Conservation (phyloP, 2,797 vertebrate species). For the Hylomyscus alleni region DNA sequence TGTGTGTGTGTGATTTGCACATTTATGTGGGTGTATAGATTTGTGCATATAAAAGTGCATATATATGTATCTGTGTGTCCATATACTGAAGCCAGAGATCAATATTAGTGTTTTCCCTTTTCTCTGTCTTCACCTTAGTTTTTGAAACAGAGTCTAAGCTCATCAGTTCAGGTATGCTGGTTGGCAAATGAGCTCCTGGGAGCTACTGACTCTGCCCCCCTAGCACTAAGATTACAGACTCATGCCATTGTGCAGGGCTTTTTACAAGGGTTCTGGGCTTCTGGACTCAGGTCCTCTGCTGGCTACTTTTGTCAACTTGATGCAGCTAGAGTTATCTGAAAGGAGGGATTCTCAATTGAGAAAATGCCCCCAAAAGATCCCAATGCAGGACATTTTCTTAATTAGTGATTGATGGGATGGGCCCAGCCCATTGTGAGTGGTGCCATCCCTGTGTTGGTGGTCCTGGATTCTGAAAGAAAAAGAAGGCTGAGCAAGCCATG, state of each 20-base stretch:
- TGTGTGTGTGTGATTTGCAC: not conserved
- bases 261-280: not conserved
- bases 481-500: not conserved
- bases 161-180: not conserved
- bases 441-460: not conserved
- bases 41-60: not conserved
- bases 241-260: not conserved
- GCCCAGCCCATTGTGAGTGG: not conserved
- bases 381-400: not conserved
- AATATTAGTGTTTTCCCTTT: not conserved
- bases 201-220: not conserved
- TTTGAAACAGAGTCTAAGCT: not conserved
- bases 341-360: not conserved
- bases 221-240: not conserved
- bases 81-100: not conserved
- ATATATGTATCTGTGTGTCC: not conserved
- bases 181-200: not conserved
- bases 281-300: not conserved
- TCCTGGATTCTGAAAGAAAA: not conserved
- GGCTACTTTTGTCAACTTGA: not conserved
- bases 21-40: not conserved
- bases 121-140: no score
- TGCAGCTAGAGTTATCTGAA: not conserved
- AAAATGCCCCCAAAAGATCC: not conserved
- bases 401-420: not conserved